Evolutionary conservation across 2,797 vertebrate species (phyloP), one percentile per base, ranked within the genome.

Genomic region (Semaprochilodus insignis): DNA sequence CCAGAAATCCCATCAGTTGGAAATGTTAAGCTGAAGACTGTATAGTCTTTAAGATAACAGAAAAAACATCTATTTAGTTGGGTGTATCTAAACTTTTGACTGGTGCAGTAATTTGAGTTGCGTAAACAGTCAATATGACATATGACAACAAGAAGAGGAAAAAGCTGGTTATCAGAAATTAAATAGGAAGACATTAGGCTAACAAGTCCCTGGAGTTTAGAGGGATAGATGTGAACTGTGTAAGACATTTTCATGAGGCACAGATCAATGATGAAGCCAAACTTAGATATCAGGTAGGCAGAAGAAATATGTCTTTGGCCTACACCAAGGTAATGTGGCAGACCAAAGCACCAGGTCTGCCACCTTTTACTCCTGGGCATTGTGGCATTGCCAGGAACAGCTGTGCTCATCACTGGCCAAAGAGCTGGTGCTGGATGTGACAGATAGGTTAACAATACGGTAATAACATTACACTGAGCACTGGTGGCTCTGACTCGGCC

Each of bases 321-420:
- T 59, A 14, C 6, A 69, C 7, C 34, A 16, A 78, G 31, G 36
- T 65, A 78, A 17, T 71, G 36, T 71, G 66, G 34, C n/a, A 76
- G 52, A 65, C 60, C 36, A 75, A 62, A n/a, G 72, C 0, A 0
- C 44, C 71, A 80, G 54, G 25, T 6, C 27, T 75, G 71, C 62
- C 51, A 48, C 19, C 48, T 65, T 55, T 40, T 71, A 63, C 16
- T 31, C 23, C 40, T 36, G 36, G 15, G 57, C 36, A 71, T 62
- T 76, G 48, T 70, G 31, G 57, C 44, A 80, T 21, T 80, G 73
- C 34, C 40, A 70, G 77, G 34, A 67, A 63, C 27, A 73, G 31
- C 57, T 73, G n/a, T 10, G n/a, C 23, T 19, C 10, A 0, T 60
- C 19, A 40, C 15, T 75, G 60, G 36, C 70, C 72, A 60, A 51